Conservation (phyloP, 2,113 vertebrate genomes). For the Neoarius graeffei region DNA sequence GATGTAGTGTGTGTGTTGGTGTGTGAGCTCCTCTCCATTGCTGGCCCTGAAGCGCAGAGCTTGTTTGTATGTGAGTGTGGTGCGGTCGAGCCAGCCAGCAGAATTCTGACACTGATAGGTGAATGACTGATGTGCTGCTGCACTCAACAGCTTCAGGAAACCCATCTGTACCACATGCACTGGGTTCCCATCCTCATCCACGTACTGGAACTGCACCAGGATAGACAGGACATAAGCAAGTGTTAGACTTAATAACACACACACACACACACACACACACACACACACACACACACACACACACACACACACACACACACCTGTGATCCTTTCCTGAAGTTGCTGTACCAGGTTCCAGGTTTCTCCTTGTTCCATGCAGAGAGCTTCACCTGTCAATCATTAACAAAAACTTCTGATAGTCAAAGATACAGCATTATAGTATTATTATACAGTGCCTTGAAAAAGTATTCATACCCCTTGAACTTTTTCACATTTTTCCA, state of each 20-base stretch:
- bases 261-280: conserved; percentile 18
- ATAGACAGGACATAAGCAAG: not conserved
- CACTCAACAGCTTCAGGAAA: conserved; percentile 92
- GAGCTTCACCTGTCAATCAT: conserved; percentile 87
- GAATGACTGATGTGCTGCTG: conserved; percentile 88
- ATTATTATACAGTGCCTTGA: no score
- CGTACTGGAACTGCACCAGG: conserved; percentile 82
- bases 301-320: conserved; percentile 68
- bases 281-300: conserved; percentile 68
- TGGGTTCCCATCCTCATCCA: conserved; percentile 81
- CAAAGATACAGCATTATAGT: not conserved
- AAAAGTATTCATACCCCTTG: no score
- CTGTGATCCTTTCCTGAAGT: conserved; percentile 92
- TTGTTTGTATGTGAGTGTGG: conserved; percentile 76
- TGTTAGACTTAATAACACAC: conserved; percentile 66
- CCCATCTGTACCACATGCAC: conserved; percentile 92
- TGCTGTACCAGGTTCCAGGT: conserved; percentile 92
- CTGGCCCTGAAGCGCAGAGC: conserved; percentile 89
- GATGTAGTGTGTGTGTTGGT: conserved; percentile 87
- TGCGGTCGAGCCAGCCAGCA: conserved; percentile 83
- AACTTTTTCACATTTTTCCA: no score
- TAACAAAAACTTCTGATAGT: not conserved
- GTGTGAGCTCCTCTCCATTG: conserved; percentile 89
- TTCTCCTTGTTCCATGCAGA: conserved; percentile 94
- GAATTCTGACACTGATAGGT: conserved; percentile 95